Conservation (phyloP, 2,797 vertebrate species). For the Characodon lateralis region DNA sequence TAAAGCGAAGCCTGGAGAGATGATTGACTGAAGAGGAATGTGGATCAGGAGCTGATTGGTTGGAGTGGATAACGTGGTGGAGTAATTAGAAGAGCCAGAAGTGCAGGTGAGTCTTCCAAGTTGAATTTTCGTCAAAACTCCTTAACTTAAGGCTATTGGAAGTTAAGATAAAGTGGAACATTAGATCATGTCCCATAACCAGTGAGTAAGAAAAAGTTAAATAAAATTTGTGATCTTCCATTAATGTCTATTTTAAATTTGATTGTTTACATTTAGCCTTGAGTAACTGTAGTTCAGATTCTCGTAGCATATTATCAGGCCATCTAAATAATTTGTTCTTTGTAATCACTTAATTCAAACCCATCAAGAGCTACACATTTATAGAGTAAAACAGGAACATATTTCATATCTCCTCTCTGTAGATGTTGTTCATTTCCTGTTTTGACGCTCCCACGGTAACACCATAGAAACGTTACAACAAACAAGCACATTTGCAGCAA, state of each 20-base stretch:
- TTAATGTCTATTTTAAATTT: background rate
- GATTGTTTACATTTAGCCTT: background rate
- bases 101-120: no score
- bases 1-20: no score
- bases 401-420: conserved; percentile 17
- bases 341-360: background rate
- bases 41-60: no score
- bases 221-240: background rate
- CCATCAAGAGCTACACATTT: no score
- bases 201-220: background rate
- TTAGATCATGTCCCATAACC: background rate
- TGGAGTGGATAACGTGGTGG: no score
- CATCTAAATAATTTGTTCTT: background rate
- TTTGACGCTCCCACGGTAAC: conserved; percentile 49
- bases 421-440: conserved; percentile 57
- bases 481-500: background rate
- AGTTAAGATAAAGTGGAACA: no score
- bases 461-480: conserved; percentile 12
- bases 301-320: background rate
- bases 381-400: background rate
- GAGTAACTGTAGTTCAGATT: background rate
- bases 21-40: no score
- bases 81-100: no score
- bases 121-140: no score
- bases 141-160: no score